Conservation (phyloP, 1,140 invertebrate species). For the Macrosteles quadrilineatus region DNA sequence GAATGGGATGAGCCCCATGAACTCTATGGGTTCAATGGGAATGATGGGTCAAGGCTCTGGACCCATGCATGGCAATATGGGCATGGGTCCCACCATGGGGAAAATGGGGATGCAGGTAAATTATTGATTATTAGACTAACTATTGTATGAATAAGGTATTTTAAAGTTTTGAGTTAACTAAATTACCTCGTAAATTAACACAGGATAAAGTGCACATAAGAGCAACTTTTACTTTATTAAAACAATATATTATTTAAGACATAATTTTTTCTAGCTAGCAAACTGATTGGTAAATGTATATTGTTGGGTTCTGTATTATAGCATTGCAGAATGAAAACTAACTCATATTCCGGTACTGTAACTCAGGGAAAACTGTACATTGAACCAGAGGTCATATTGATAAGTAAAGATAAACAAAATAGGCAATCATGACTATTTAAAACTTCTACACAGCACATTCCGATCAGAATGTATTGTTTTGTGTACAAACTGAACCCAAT, state of each 20-base stretch:
- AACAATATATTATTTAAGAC: too few species aligned
- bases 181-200: too few species aligned
- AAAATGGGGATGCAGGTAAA: constrained; percentile 60
- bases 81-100: constrained; percentile 55
- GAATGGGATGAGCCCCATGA: constrained; percentile 39
- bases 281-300: too few species aligned
- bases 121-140: too few species aligned
- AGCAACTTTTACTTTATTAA: too few species aligned
- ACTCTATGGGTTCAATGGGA: constrained; percentile 57
- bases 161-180: too few species aligned
- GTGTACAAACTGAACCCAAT: background rate
- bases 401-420: background rate
- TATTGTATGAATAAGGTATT: too few species aligned
- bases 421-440: background rate
- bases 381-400: background rate
- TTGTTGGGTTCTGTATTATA: too few species aligned
- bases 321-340: too few species aligned
- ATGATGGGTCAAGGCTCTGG: constrained; percentile 49
- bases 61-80: constrained; percentile 62
- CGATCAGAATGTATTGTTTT: constrained; percentile 1
- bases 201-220: too few species aligned
- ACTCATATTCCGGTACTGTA: too few species aligned
- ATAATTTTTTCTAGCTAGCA: too few species aligned
- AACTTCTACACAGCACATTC: background rate
- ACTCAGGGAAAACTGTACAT: constrained; percentile 15